phyloP scores from a whole-genome alignment of 2,888 invertebrate genomes.

The Patella pellucida region DNA sequence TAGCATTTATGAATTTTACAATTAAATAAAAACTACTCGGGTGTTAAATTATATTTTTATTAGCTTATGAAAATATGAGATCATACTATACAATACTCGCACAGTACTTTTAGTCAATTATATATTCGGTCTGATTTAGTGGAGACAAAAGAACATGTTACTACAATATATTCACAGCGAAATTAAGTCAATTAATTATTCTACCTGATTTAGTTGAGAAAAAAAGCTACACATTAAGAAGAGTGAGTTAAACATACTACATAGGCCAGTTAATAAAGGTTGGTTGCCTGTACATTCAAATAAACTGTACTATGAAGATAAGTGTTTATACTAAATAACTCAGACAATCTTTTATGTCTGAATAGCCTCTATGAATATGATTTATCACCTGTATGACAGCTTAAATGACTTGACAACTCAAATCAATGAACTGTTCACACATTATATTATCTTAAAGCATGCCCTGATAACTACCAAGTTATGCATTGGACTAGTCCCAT shows the following conservation, averaged over 20 bases:
- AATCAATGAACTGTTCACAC: background rate
- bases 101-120: no score
- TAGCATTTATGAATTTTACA: slow-evolving; percentile 24
- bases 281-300: background rate
- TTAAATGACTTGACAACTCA: slow-evolving; percentile 11
- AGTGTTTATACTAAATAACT: background rate
- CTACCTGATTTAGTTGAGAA: no score
- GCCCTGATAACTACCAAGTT: no score
- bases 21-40: slow-evolving; percentile 9
- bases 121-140: no score
- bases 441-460: background rate
- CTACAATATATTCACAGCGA: no score
- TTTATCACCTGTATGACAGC: background rate
- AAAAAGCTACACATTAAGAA: no score
- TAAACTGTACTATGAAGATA: background rate
- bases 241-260: no score
- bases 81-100: no score
- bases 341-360: background rate
- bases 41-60: slow-evolving; percentile 13
- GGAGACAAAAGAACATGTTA: no score
- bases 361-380: background rate
- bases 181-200: no score
- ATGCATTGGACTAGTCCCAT: no score
- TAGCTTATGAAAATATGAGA: no score
- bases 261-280: background rate